Evolutionary conservation across 2,113 vertebrate genomes (phyloP).

Genomic region (Bathybates hornii): DNA sequence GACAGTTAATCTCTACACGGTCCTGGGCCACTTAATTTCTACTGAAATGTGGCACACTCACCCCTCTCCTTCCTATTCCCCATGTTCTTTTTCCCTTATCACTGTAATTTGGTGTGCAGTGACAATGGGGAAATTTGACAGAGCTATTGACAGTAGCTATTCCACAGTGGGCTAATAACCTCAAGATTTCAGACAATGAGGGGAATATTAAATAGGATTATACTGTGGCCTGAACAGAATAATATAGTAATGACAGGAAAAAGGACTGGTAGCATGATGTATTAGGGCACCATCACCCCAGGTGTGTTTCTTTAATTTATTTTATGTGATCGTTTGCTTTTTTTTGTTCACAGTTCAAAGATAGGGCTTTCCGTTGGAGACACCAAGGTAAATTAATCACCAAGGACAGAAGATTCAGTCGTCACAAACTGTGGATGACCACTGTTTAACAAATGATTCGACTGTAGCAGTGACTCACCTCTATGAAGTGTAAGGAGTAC

Average conservation of each 20-base stretch:
- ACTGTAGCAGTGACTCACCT: background rate
- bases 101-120: constrained; percentile 37
- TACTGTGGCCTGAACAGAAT: background rate
- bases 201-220: constrained; percentile 22
- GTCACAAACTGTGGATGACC: background rate
- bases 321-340: background rate
- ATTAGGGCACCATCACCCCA: background rate
- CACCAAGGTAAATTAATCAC: background rate
- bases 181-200: constrained; percentile 30
- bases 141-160: constrained; percentile 31
- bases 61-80: constrained; percentile 1
- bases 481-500: background rate
- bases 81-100: constrained; percentile 21
- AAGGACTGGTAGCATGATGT: background rate
- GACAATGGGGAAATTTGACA: constrained; percentile 42
- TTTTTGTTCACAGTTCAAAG: background rate
- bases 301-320: background rate
- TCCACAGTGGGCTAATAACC: constrained; percentile 31
- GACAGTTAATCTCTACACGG: constrained; percentile 55
- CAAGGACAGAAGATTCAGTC: background rate
- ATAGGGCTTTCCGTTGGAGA: background rate
- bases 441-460: background rate
- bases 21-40: constrained; percentile 52
- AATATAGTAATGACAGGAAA: background rate
- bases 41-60: constrained; percentile 39